These are phyloP conservation scores for Drosophila neotestacea DNA, from an alignment of 2,888 invertebrate species.

Conservation along the genomic window DNA sequence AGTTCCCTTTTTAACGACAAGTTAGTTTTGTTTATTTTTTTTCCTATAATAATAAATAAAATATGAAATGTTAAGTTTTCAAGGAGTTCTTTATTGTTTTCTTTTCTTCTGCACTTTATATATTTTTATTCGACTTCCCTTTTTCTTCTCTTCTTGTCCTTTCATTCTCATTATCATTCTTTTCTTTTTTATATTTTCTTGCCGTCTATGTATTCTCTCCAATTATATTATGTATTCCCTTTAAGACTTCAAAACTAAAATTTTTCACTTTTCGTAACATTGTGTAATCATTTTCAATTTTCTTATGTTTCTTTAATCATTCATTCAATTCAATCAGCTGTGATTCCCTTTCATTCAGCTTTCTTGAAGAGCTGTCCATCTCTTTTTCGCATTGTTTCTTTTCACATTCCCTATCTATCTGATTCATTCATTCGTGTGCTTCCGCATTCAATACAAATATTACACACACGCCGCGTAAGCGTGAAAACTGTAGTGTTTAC, in stretches of 20 bases:
- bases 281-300: not conserved
- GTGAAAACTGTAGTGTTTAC: constrained; percentile 17
- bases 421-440: constrained; percentile 20
- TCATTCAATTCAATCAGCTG: constrained; percentile 15
- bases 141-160: not conserved
- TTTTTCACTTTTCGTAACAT: not conserved
- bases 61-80: too few relatives aligned
- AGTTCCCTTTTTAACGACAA: too few relatives aligned
- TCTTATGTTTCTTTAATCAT: constrained; percentile 3
- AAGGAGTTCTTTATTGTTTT: not conserved
- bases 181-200: not conserved
- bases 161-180: not conserved
- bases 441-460: constrained; percentile 43
- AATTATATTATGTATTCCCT: not conserved
- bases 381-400: not conserved
- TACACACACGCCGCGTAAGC: constrained; percentile 26
- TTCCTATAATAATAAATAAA: too few relatives aligned
- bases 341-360: constrained; percentile 26
- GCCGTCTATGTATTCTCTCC: too few relatives aligned
- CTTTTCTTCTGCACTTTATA: not conserved
- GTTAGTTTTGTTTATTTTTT: too few relatives aligned
- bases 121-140: too few relatives aligned
- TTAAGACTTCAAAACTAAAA: too few relatives aligned
- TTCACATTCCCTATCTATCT: not conserved
- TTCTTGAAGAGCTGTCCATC: constrained; percentile 2